Base-by-base conservation (phyloP, 2,797 vertebrate genomes). In the Phoeniculus purpureus region DNA sequence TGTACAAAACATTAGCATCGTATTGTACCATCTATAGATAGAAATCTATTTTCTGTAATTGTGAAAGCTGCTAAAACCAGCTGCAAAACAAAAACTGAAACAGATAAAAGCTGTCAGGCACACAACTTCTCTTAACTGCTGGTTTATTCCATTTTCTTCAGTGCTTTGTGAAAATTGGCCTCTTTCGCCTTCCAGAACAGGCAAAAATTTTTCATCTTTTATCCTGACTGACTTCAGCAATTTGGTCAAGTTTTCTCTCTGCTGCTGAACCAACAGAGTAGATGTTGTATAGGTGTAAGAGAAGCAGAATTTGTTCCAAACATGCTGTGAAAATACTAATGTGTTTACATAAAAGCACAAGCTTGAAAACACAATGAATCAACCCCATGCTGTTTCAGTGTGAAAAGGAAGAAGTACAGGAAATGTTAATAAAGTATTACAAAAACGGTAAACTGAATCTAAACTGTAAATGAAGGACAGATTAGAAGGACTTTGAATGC, bases 271-370 rank as follows among this genome's bases (percentile, higher is more conserved):
- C 65, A 75, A 89, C 15, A 79, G 74, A 59, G 47, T 61, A 79
- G 64, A 62, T 26, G 79, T 88, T 77, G 58, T 64, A 89, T 29
- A 64, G 80, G 64, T 80, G 32, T 71, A 88, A 82, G 31, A 91
- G 18, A 14, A 82, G 31, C 32, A 86, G 87, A 93, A 86, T 95
- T 92, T 89, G 32, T 76, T 90, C 61, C 37, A 75, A 86, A 73
- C 89, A 91, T 73, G 40, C 87, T 95, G 94, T 81, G 91, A 96
- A 94, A 94, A 83, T 92, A 89, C 62, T 93, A 76, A 94, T 93
- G 89, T 94, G 83, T 94, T 95, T 95, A 90, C 75, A 82, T 89
- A 94, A 92, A 93, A 92, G n/a, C 56, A 75, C 25, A 93, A 89
- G 43, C 84, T 77, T 92, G 92, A 95, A 94, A 93, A 85, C 71